Evolutionary conservation across 2,888 invertebrate genomes (phyloP), one percentile per base, ranked within the genome.

Genomic region (Sphinx pinastri): DNA sequence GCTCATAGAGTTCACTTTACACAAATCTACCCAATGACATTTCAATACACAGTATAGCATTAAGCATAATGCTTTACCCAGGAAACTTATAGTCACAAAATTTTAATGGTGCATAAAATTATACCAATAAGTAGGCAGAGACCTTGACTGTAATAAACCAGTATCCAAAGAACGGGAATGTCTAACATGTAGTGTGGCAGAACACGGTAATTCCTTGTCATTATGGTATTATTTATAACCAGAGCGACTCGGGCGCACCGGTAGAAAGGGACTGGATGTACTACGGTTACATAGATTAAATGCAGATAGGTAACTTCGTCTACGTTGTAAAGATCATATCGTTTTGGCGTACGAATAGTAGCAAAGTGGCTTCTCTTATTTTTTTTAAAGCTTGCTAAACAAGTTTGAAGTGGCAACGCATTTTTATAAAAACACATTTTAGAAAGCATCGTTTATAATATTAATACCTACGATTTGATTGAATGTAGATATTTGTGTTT

Each of bases 141-240:
- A 82, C 84, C 84, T 84, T 84, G 86, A 76, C 75, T 85, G 77
- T 86, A 89, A 88, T 86, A 83, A 86, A 84, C 87, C 81, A 83
- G 87, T 88, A 84, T 74, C 73, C 79, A 70, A 82, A 76, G 85
- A 87, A 86, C 87, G 83, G 84, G 85, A 85, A 83, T 81, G 80
- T 81, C 84, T 86, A 83, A 82, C 84, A 80, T 88, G 88, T 88
- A 87, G 85, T 84, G 88, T 84, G 84, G 87, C 85, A 85, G 89
- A 89, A 87, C 88, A 87, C 86, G 86, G 92, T 92, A 93, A 93
- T 92, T 91, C 88, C 91, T 93, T 92, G 93, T 93, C 93, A 93
- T 93, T 93, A 93, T 84, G 79, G 86, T 86, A 89, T 92, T 93
- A 93, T 92, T 93, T 92, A 93, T 93, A 93, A 89, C 88, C 87